These are phyloP conservation scores for Carassius gibelio DNA, from an alignment of 2,113 vertebrate species.

Conservation along the genomic window DNA sequence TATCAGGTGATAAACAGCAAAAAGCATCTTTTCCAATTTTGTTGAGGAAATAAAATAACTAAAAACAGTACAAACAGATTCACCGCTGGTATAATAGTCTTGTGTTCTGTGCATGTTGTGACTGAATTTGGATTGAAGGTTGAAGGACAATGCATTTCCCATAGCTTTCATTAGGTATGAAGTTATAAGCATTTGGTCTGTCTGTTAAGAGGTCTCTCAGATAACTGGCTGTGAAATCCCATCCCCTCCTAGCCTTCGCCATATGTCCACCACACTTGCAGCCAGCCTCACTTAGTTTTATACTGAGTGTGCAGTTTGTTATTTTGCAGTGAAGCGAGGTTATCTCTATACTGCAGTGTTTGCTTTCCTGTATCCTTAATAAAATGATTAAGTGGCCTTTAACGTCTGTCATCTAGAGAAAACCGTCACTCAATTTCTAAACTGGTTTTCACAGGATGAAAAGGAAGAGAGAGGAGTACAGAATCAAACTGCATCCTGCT, in stretches of 20 bases:
- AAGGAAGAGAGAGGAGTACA: constrained; percentile 67
- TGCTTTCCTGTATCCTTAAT: constrained; percentile 10
- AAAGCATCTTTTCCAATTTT: background rate
- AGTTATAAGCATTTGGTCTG: background rate
- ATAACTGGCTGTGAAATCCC: constrained; percentile 4
- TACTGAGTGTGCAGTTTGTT: constrained; percentile 1
- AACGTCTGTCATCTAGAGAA: constrained; percentile 6
- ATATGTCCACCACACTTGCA: constrained; percentile 21
- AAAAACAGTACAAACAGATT: background rate
- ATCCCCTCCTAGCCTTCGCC: background rate
- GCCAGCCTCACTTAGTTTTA: background rate
- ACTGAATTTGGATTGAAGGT: background rate
- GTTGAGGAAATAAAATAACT: background rate
- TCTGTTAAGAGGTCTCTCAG: background rate
- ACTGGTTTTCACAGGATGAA: constrained; percentile 63
- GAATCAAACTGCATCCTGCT: constrained; percentile 67
- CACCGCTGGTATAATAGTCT: background rate
- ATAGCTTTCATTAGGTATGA: background rate
- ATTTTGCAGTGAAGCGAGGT: background rate
- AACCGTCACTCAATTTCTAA: constrained; percentile 5
- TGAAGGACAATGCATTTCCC: background rate
- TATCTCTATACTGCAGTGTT: constrained; percentile 10
- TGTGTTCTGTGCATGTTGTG: background rate
- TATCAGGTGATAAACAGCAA: background rate
- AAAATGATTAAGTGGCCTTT: constrained; percentile 25